phyloP scores from a whole-genome alignment of 2,113 vertebrate genomes.

The Sinocyclocheilus rhinocerous region DNA sequence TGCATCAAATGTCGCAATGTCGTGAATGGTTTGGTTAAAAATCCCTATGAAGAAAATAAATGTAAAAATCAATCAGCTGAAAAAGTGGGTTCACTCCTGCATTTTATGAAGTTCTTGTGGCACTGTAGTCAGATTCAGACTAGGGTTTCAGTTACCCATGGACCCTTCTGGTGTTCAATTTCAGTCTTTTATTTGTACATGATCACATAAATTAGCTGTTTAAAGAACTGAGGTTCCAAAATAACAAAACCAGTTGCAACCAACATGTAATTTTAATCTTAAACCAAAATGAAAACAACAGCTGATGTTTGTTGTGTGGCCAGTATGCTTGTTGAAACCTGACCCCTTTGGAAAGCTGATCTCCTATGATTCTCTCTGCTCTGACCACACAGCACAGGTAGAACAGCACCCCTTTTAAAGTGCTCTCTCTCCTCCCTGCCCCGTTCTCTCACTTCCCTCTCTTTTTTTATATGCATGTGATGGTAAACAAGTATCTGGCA shows the following conservation, averaged over 20 bases:
- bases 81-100: neutral
- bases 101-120: neutral
- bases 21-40: neutral
- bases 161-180: neutral
- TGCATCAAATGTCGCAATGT: neutral
- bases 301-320: conserved; percentile 18
- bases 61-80: neutral
- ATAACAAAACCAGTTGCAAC: neutral
- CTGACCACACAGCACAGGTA: conserved; percentile 5
- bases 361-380: conserved; percentile 12
- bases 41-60: neutral
- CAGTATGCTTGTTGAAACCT: conserved; percentile 23
- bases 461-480: neutral
- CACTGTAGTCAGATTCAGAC: neutral
- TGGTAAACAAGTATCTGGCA: neutral
- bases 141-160: neutral
- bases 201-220: neutral
- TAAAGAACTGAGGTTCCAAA: neutral
- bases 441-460: neutral
- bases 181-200: neutral
- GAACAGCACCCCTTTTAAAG: neutral
- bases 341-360: conserved; percentile 33
- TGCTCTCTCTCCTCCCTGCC: neutral
- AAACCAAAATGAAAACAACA: conserved; percentile 5
- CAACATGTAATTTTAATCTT: neutral